Conservation (phyloP, 2,888 invertebrate genomes). For the Choreutis nemorana region DNA sequence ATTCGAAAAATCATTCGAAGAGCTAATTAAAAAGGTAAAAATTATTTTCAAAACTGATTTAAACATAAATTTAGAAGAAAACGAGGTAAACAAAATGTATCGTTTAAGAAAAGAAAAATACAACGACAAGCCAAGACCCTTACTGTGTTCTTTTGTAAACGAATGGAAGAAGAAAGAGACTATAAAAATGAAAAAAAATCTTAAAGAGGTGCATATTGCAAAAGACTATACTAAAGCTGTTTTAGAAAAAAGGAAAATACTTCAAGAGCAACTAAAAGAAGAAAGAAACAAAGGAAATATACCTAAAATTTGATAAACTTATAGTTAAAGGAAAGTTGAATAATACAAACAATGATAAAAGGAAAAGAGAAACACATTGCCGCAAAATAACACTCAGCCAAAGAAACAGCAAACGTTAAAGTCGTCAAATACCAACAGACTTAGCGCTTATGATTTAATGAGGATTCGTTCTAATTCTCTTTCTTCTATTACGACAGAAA, state of each 20-base stretch:
- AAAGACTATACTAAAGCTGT: slow-evolving; percentile 8
- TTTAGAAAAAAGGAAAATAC: slow-evolving; percentile 7
- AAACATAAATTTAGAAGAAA: slow-evolving; percentile 1
- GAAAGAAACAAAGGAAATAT: slow-evolving; percentile 8
- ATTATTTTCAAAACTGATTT: neutral
- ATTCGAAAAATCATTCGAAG: too few species aligned
- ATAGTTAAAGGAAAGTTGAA: slow-evolving; percentile 4
- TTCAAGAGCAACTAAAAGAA: slow-evolving; percentile 7
- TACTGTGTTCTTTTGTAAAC: slow-evolving; percentile 4
- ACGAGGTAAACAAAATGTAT: slow-evolving; percentile 1
- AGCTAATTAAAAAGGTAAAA: neutral
- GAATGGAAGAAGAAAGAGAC: slow-evolving; percentile 7
- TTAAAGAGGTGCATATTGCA: slow-evolving; percentile 4
- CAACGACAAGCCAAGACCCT: slow-evolving; percentile 1
- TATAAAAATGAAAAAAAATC: slow-evolving; percentile 4
- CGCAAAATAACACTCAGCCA: slow-evolving; percentile 1
- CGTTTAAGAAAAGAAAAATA: neutral
- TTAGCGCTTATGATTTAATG: slow-evolving; percentile 2
- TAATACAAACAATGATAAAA: slow-evolving; percentile 5
- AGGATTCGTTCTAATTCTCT: slow-evolving; percentile 2
- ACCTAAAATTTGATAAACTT: slow-evolving; percentile 8
- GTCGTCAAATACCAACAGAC: slow-evolving; percentile 1
- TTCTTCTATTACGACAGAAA: slow-evolving; percentile 1
- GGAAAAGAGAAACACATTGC: neutral
- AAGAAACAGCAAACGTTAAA: slow-evolving; percentile 1